Percentiles rank a stretch among this genome's conserved stretches.
Conservation (phyloP, 2,113 vertebrate genomes). For the Melierax canorus region DNA sequence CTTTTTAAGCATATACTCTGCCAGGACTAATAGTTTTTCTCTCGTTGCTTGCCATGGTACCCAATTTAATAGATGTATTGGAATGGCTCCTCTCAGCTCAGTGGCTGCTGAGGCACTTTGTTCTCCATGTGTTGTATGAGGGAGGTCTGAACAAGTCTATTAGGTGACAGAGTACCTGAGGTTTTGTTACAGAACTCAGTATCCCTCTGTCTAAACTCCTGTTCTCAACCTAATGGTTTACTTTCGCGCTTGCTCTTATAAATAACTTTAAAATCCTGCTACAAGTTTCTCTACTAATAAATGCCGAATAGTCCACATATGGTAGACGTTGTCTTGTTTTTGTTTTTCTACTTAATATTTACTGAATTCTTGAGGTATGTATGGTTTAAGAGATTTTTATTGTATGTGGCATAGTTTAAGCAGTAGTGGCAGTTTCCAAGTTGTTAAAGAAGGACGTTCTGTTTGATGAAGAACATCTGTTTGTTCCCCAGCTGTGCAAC, state of each 20-base stretch:
- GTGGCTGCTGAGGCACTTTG: background rate
- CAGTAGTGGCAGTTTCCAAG: background rate
- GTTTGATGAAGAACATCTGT: background rate
- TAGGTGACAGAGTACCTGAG: background rate
- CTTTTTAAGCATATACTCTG: background rate
- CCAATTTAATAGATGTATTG: background rate
- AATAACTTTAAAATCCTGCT: background rate
- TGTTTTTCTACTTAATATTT: conserved; percentile 32
- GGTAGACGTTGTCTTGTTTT: background rate
- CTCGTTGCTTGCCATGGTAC: background rate
- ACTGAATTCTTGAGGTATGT: background rate
- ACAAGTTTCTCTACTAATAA: background rate
- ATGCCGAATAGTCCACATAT: background rate
- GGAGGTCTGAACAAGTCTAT: background rate
- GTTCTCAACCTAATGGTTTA: background rate
- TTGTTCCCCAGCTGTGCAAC: background rate
- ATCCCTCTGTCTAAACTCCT: background rate
- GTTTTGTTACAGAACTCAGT: background rate
- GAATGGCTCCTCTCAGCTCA: background rate
- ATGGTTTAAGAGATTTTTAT: conserved; percentile 29
- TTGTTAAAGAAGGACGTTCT: background rate
- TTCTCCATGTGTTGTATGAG: background rate
- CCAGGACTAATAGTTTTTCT: background rate
- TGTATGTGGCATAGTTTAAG: background rate
- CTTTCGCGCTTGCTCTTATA: background rate